Evolutionary conservation across 2,113 vertebrate genomes (phyloP).

Genomic region (Planiliza haematocheilus): DNA sequence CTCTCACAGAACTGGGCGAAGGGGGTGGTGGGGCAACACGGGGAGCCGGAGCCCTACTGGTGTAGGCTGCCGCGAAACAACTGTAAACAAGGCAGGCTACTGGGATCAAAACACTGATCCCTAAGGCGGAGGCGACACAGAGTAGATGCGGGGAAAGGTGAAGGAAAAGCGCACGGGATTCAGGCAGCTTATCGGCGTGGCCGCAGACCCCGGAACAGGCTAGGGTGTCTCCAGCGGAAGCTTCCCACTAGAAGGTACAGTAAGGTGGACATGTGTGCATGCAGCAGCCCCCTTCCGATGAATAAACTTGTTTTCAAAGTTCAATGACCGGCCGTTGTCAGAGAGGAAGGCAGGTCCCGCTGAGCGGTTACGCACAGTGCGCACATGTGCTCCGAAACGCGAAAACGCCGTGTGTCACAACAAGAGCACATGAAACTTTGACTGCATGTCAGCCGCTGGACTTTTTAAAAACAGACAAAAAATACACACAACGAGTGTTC

Average conservation of each 20-base stretch:
- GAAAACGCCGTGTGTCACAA: constrained; percentile 45
- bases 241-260: constrained; percentile 15
- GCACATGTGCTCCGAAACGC: constrained; percentile 48
- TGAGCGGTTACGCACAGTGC: constrained; percentile 30
- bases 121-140: neutral
- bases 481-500: too few relatives aligned
- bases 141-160: constrained; percentile 9
- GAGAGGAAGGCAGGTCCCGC: neutral
- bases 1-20: constrained; percentile 48
- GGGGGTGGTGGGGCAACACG: constrained; percentile 2
- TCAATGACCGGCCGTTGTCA: constrained; percentile 36
- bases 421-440: constrained; percentile 52
- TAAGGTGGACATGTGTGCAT: neutral
- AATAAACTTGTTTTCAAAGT: constrained; percentile 57
- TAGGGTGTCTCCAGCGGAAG: constrained; percentile 31
- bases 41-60: constrained; percentile 22
- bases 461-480: too few relatives aligned
- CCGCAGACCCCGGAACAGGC: constrained; percentile 12
- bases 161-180: constrained; percentile 9
- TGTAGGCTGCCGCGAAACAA: constrained; percentile 59
- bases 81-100: constrained; percentile 51
- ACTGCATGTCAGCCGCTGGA: neutral
- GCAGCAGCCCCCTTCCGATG: neutral
- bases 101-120: constrained; percentile 25
- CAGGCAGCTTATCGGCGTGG: constrained; percentile 2